phyloP scores from a whole-genome alignment of 1,140 invertebrate genomes.

The Leucophenga varia region DNA sequence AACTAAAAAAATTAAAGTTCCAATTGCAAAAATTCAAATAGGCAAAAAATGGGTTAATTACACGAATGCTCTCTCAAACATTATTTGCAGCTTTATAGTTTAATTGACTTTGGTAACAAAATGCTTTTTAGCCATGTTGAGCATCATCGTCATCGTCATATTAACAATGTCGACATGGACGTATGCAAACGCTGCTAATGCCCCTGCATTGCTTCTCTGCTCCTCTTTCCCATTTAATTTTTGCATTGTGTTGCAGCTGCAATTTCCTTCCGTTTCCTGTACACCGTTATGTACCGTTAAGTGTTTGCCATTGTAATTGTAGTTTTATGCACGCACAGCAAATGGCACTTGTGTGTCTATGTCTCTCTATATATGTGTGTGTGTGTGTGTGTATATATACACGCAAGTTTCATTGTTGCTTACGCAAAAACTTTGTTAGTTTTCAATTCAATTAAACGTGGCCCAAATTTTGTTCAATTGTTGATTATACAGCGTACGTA shows the following conservation, averaged over 20 bases:
- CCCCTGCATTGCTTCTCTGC: too few species aligned
- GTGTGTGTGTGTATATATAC: too few species aligned
- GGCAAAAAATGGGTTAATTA: too few species aligned
- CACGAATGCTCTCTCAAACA: too few species aligned
- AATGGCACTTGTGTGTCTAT: too few species aligned
- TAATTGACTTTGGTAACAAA: conserved; percentile 46
- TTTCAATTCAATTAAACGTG: conserved; percentile 46
- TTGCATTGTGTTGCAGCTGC: conserved; percentile 1
- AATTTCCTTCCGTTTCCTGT: background rate
- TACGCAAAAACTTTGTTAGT: background rate
- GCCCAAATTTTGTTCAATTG: conserved; percentile 24
- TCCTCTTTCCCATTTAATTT: background rate
- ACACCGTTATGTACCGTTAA: background rate
- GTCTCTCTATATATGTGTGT: too few species aligned
- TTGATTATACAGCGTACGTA: conserved; percentile 27
- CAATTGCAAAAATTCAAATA: too few species aligned
- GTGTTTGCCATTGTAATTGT: conserved; percentile 16
- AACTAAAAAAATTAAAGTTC: too few species aligned
- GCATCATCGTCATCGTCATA: conserved; percentile 27
- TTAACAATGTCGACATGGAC: conserved; percentile 23
- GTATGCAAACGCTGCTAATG: too few species aligned
- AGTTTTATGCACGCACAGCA: background rate
- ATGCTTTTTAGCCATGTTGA: conserved; percentile 44
- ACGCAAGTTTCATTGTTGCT: too few species aligned
- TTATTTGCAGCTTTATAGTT: conserved; percentile 6